Evolutionary conservation across 2,797 vertebrate genomes (phyloP), one percentile per base, ranked within the genome.

Genomic region (Coranthus polyacanthus): DNA sequence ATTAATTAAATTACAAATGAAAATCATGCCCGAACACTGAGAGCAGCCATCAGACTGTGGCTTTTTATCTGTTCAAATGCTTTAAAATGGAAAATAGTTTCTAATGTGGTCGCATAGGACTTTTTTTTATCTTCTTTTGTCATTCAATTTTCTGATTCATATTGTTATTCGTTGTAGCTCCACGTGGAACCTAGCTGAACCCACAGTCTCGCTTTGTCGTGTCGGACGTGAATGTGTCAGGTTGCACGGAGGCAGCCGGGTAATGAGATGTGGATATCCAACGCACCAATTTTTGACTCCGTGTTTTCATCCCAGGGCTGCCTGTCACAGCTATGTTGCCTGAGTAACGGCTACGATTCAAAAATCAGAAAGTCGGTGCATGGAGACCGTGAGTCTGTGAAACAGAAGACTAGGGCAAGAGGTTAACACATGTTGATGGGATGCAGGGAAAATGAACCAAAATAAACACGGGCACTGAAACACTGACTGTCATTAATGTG

Each of bases 1-100:
- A 89, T 89, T 91, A 89, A 92, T 88, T 82, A 84, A 87, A 82
- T 81, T 68, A 81, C 78, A 69, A 89, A 85, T 88, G 56, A 50
- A 82, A 89, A 86, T 82, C 72, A 73, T 60, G 65, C 78, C 72
- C 46, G 76, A 73, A 44, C 58, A 74, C 65, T 65, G 53, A 74
- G 52, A 68, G 52, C 45, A 75, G 63, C 70, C 44, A 67, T 61
- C 70, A 64, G 49, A 62, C 62, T 42, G 51, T 20, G 37, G 57
- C 54, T 58, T 17, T 73, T 65, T 50, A 63, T 72, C 34, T 51
- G 44, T 24, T 66, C 18, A 45, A 71, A 50, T 51, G 45, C 47
- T 64, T 69, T 44, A 10, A 81, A 79, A 72, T 59, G 36, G 61
- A 72, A 79, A 49, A 2, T 0, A 8, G 20, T 54, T 73, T 67